Percentiles rank a stretch among this genome's conserved stretches.
phyloP scores from a whole-genome alignment of 2,113 vertebrate species.

The Phylloscopus trochilus region DNA sequence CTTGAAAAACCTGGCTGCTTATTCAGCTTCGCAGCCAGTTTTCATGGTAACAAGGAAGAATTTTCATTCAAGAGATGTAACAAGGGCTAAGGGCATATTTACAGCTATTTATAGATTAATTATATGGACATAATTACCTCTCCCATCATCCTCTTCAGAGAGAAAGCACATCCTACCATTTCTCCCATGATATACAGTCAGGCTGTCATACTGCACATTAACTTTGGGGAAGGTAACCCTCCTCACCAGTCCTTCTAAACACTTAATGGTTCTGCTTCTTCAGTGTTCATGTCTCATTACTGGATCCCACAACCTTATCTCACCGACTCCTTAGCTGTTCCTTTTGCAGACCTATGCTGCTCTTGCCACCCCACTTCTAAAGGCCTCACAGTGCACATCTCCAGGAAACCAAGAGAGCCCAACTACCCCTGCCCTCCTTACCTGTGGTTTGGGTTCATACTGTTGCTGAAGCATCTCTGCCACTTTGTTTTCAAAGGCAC shows the following conservation, averaged over 20 bases:
- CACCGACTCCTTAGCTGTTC: neutral
- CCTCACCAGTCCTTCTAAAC: neutral
- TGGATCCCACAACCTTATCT: neutral
- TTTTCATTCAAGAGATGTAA: neutral
- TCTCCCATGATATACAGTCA: neutral
- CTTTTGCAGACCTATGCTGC: neutral
- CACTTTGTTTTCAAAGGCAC: slow-evolving; percentile 92
- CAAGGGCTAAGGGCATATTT: neutral
- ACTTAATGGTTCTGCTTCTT: neutral
- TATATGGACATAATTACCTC: neutral
- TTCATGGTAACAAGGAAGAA: neutral
- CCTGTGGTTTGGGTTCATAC: slow-evolving; percentile 78
- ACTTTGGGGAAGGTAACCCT: neutral
- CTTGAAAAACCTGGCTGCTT: neutral
- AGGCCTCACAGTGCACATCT: neutral
- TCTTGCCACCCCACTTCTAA: neutral
- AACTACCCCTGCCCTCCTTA: slow-evolving; percentile 4
- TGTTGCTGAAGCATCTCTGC: slow-evolving; percentile 92
- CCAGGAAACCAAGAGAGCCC: neutral
- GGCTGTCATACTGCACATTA: neutral
- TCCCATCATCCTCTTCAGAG: neutral
- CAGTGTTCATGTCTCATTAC: neutral
- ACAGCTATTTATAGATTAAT: neutral
- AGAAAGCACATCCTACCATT: neutral
- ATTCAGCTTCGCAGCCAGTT: neutral